Base-by-base conservation (phyloP, 1,140 invertebrate species). In the Kradibia gibbosae region DNA sequence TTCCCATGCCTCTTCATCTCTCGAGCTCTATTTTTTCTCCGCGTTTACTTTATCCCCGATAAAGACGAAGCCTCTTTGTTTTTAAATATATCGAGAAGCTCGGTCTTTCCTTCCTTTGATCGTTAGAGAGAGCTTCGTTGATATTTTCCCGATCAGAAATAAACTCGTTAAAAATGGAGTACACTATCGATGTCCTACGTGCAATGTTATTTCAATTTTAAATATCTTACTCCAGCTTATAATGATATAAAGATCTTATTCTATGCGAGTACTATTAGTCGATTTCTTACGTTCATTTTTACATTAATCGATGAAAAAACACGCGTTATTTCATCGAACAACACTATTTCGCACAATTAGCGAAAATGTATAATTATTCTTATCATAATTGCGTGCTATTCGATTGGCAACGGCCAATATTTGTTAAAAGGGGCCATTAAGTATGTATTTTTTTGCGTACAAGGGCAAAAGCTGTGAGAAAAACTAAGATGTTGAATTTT, bases 21-120 rank as follows among this genome's bases (percentile, higher is more conserved):
- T 67, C 13, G 36, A 7, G 36, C 28, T 39, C 3, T 42, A 4
- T 42, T n/a, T 42, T 34, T 65, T 65, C 4, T 39, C 10, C 3
- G 28, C 13, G 17, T 25, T 31, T 22, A 10, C 28, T 53, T 73
- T 55, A 55, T 31, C 1, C 28, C 28, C 28, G 25, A 15, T 17
- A 10, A 31, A 73, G 71, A 73, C 55, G 53, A 55, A 55, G 45
- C 71, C 55, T 31, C 17, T 73, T 73, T 55, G 31, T 73, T 73
- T 70, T 73, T 22, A 39, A 39, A 39, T 39, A 62, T 31, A 39
- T 25, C 5, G 13, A 20, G 62, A 67, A 67, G 34, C 3, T 20
- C 1, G 34, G 17, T 17, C 3, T 39, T 67, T 57, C 28, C 55
- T 57, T 67, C 34, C 31, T 31, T 60, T 31, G 3, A 28, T 10